Conservation (phyloP, 2,113 vertebrate species). For the Chionomys nivalis region DNA sequence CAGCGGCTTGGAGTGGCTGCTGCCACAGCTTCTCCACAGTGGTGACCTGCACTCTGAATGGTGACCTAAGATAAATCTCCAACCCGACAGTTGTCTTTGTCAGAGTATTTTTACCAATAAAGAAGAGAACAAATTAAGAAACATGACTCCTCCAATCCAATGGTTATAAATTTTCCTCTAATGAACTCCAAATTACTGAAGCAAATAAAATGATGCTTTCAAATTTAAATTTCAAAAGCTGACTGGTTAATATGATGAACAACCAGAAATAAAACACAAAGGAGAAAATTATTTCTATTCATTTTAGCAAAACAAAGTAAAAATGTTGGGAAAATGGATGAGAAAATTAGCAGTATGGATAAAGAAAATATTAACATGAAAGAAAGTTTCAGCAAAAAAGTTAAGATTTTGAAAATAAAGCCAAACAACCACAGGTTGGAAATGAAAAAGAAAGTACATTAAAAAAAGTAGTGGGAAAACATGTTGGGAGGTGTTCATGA, state of each 20-base stretch:
- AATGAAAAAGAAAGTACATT: not conserved
- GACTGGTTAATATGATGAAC: not conserved
- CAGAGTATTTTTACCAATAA: not conserved
- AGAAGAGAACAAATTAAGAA: not conserved
- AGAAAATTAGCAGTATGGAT: not conserved
- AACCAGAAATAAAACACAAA: not conserved
- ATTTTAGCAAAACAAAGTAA: not conserved
- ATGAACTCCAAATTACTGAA: not conserved
- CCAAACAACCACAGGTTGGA: not conserved
- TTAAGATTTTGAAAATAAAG: not conserved
- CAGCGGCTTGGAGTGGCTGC: not conserved
- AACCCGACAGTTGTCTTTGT: not conserved
- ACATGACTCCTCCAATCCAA: not conserved
- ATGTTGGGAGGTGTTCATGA: not conserved
- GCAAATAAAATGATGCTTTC: not conserved
- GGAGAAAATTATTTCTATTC: not conserved
- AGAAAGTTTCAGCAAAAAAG: not conserved
- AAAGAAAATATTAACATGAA: not conserved
- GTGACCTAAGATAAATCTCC: not conserved
- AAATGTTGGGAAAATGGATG: not conserved
- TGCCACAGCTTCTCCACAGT: not conserved
- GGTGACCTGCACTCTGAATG: not conserved
- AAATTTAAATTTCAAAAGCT: not conserved
- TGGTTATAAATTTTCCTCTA: not conserved
- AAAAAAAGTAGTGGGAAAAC: not conserved